A percentile compares a stretch with the other conserved stretches of the same genome.
phyloP scores from a whole-genome alignment of 2,113 vertebrate species.

The Cavia porcellus region DNA sequence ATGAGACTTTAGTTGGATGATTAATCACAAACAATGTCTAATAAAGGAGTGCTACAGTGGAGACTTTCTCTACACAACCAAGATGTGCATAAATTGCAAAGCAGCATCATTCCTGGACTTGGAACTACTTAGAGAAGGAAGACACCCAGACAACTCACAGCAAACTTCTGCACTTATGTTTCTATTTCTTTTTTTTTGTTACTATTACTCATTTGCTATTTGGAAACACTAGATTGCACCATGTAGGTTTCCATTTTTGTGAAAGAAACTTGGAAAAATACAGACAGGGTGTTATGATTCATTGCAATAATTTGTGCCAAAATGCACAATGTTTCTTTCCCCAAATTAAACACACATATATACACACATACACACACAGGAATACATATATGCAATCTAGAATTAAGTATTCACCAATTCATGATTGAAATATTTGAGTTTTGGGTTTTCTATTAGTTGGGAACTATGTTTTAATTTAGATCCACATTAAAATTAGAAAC shows the following conservation, averaged over 20 bases:
- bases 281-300: not conserved
- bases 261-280: constrained; percentile 4
- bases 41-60: not conserved
- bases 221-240: not conserved
- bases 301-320: constrained; percentile 12
- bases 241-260: not conserved
- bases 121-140: not conserved
- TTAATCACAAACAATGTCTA: not conserved
- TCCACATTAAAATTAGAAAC: constrained; percentile 19
- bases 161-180: constrained; percentile 2
- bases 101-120: not conserved
- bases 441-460: not conserved
- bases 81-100: not conserved
- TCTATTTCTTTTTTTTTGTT: constrained; percentile 20
- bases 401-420: constrained; percentile 9
- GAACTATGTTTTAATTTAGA: not conserved
- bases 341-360: not conserved
- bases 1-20: constrained; percentile 1
- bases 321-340: not conserved
- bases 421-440: not conserved
- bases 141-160: not conserved
- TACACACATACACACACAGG: not conserved
- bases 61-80: not conserved
- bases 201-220: not conserved
- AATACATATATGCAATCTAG: not conserved